A percentile compares a stretch with the other conserved stretches of the same genome.
phyloP scores from a whole-genome alignment of 2,888 invertebrate species.

The Drosophila mayaguana region DNA sequence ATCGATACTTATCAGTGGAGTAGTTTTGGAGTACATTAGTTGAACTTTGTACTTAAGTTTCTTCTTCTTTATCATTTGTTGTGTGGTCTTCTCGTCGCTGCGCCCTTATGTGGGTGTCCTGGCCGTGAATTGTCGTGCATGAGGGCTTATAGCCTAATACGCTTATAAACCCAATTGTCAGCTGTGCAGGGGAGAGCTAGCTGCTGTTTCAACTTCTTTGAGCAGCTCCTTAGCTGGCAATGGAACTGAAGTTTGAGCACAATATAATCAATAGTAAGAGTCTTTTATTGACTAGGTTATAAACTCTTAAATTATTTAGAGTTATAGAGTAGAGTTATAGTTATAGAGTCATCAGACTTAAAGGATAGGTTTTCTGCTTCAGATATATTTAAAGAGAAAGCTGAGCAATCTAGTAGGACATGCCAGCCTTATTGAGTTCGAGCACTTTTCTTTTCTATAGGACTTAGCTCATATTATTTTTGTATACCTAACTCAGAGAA shows the following conservation, averaged over 20 bases:
- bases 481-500: too few species aligned
- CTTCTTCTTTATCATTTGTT: not conserved
- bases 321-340: not conserved
- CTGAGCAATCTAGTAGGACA: not conserved
- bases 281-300: not conserved
- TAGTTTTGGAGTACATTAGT: constrained; percentile 26
- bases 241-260: not conserved
- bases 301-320: not conserved
- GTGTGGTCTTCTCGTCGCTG: not conserved
- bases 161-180: constrained; percentile 32
- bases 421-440: not conserved
- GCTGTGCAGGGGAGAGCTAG: not conserved
- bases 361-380: not conserved
- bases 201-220: not conserved
- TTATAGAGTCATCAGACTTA: not conserved
- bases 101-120: constrained; percentile 34
- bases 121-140: not conserved
- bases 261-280: not conserved
- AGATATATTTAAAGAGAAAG: too few species aligned
- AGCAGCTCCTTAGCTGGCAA: not conserved
- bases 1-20: constrained; percentile 62
- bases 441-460: too few species aligned
- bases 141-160: constrained; percentile 15
- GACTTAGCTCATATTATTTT: too few species aligned
- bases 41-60: constrained; percentile 6